Conservation (phyloP, 2,113 vertebrate species). For the Forbesichthys papilliferus region DNA sequence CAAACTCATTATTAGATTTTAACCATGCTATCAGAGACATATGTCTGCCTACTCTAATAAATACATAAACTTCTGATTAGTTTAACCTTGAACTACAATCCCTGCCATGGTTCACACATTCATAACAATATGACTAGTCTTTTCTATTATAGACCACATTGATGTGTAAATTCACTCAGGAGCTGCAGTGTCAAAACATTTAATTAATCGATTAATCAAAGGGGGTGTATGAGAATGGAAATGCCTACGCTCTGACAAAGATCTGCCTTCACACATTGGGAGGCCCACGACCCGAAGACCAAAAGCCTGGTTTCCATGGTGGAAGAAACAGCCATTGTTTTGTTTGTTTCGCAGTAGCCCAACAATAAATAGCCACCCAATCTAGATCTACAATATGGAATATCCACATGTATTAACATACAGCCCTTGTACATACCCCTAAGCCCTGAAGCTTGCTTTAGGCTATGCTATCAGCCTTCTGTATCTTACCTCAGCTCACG, state of each 20-base stretch:
- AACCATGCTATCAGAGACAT: not conserved
- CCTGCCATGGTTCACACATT: constrained; percentile 18
- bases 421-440: not conserved
- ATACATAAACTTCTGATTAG: constrained; percentile 22
- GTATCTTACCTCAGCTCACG: constrained; percentile 1
- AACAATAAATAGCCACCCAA: not conserved
- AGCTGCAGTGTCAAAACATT: constrained; percentile 34
- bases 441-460: not conserved
- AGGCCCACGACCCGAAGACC: constrained; percentile 12
- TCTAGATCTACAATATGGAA: not conserved
- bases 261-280: constrained; percentile 30
- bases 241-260: constrained; percentile 47
- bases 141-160: constrained; percentile 40
- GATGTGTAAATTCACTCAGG: constrained; percentile 54
- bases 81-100: constrained; percentile 50
- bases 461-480: constrained; percentile 13
- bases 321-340: not conserved
- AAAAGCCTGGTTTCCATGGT: constrained; percentile 55
- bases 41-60: not conserved
- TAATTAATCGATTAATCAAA: constrained; percentile 58
- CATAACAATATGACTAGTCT: constrained; percentile 9
- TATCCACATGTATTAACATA: too few relatives aligned
- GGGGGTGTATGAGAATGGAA: constrained; percentile 45
- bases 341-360: not conserved
- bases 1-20: not conserved